phyloP scores from a whole-genome alignment of 2,888 invertebrate species.

The Fissipunctia ypsillon region DNA sequence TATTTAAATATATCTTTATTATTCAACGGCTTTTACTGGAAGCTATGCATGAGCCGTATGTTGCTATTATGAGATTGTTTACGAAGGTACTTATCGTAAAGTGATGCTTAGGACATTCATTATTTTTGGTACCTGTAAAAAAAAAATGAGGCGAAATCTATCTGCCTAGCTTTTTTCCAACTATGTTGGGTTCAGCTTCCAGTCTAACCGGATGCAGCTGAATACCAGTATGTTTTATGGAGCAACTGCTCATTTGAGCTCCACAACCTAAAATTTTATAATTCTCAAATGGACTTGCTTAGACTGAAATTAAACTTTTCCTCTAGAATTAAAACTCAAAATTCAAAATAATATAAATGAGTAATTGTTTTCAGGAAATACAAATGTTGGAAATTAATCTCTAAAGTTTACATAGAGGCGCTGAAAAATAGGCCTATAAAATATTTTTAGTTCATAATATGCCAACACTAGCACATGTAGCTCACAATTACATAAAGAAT shows the following conservation, averaged over 20 bases:
- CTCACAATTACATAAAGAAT: conserved; percentile 37
- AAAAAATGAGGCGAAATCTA: too few species aligned
- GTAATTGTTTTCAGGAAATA: conserved; percentile 29
- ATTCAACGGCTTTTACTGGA: conserved; percentile 14
- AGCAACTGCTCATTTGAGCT: too few species aligned
- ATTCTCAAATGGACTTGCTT: neutral
- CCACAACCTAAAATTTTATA: too few species aligned
- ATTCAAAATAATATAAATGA: conserved; percentile 17
- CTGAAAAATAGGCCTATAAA: conserved; percentile 47
- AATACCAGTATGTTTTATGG: too few species aligned
- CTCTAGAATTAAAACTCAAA: conserved; percentile 1
- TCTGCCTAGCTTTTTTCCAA: too few species aligned
- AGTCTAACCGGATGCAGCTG: too few species aligned
- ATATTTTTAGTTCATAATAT: conserved; percentile 39
- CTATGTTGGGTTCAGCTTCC: too few species aligned
- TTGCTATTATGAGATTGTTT: neutral
- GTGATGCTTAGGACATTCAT: too few species aligned
- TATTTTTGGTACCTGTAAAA: too few species aligned
- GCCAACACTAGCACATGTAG: conserved; percentile 2
- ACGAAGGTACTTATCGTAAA: neutral
- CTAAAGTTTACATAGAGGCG: conserved; percentile 26
- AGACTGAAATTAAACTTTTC: neutral
- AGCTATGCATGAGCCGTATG: conserved; percentile 13
- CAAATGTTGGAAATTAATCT: conserved; percentile 38
- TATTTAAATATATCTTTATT: conserved; percentile 31